phyloP scores from a whole-genome alignment of 2,113 vertebrate species.

The Macrotis lagotis region DNA sequence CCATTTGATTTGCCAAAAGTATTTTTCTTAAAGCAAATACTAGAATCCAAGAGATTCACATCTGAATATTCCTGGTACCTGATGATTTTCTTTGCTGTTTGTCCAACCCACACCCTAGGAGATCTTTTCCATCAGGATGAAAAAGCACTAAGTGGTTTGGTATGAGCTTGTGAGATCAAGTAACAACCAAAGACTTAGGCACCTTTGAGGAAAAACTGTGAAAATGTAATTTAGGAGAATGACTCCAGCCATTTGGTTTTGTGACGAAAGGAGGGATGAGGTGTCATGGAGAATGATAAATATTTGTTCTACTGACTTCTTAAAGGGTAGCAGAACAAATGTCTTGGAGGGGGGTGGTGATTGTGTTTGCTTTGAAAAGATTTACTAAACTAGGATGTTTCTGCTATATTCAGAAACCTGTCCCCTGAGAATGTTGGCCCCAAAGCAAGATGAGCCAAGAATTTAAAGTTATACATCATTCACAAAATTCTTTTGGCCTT shows the following conservation, averaged over 20 bases:
- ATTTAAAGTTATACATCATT: background rate
- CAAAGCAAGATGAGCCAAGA: background rate
- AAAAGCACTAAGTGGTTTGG: background rate
- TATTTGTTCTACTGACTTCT: slow-evolving; percentile 50
- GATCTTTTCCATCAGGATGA: background rate
- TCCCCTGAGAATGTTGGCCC: background rate
- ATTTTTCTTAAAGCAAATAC: background rate
- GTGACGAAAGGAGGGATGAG: slow-evolving; percentile 55
- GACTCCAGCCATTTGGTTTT: slow-evolving; percentile 53
- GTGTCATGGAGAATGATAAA: slow-evolving; percentile 52
- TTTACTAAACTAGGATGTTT: slow-evolving; percentile 26
- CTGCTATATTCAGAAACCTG: background rate
- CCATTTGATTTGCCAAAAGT: slow-evolving; percentile 23
- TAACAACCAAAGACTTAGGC: slow-evolving; percentile 25
- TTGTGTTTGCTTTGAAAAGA: background rate
- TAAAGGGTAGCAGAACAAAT: slow-evolving; percentile 39
- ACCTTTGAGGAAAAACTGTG: slow-evolving; percentile 41
- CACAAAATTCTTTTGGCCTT: background rate
- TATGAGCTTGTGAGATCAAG: slow-evolving; percentile 35
- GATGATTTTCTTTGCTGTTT: slow-evolving; percentile 29
- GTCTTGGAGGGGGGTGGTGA: background rate
- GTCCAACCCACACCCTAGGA: background rate
- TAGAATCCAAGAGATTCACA: slow-evolving; percentile 45
- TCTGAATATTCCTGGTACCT: slow-evolving; percentile 13
- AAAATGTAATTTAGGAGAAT: slow-evolving; percentile 44